Percentiles rank a stretch among this genome's conserved stretches.
phyloP scores from a whole-genome alignment of 2,888 invertebrate species.

The Cybosia mesomella region DNA sequence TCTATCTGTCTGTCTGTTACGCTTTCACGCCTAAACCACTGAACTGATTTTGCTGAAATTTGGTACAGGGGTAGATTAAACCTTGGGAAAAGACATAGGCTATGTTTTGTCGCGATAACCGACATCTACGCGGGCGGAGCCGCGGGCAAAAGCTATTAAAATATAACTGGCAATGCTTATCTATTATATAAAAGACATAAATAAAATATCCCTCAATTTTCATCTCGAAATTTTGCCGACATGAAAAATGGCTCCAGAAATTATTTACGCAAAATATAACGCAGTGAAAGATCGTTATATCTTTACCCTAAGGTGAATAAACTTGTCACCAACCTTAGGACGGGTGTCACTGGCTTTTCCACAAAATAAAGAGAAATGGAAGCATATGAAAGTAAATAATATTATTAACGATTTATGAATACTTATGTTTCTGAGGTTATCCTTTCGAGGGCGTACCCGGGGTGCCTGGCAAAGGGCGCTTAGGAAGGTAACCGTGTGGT shows the following conservation, averaged over 20 bases:
- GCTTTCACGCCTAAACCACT: too few relatives aligned
- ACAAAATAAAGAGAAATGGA: slow-evolving; percentile 40
- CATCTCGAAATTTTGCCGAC: neutral
- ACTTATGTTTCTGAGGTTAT: neutral
- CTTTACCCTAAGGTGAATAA: slow-evolving; percentile 45
- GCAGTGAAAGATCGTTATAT: slow-evolving; percentile 16
- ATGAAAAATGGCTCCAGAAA: slow-evolving; percentile 8
- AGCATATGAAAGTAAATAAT: slow-evolving; percentile 3
- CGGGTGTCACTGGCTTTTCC: slow-evolving; percentile 31
- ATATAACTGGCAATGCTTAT: neutral
- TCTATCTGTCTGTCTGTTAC: too few relatives aligned
- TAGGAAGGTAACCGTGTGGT: too few relatives aligned
- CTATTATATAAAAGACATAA: neutral
- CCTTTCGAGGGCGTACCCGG: too few relatives aligned
- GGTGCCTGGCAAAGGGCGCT: too few relatives aligned
- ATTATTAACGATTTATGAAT: slow-evolving; percentile 1
- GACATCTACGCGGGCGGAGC: too few relatives aligned
- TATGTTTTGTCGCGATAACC: too few relatives aligned
- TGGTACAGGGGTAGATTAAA: too few relatives aligned
- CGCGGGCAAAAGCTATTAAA: neutral
- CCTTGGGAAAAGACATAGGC: too few relatives aligned
- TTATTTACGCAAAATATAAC: slow-evolving; percentile 18
- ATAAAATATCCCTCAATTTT: neutral
- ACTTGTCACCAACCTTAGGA: slow-evolving; percentile 31
- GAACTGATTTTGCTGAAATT: too few relatives aligned